Evolutionary conservation across 1,140 invertebrate species (phyloP), one percentile per base, ranked within the genome.

Genomic region (Drosophila sproati): DNA sequence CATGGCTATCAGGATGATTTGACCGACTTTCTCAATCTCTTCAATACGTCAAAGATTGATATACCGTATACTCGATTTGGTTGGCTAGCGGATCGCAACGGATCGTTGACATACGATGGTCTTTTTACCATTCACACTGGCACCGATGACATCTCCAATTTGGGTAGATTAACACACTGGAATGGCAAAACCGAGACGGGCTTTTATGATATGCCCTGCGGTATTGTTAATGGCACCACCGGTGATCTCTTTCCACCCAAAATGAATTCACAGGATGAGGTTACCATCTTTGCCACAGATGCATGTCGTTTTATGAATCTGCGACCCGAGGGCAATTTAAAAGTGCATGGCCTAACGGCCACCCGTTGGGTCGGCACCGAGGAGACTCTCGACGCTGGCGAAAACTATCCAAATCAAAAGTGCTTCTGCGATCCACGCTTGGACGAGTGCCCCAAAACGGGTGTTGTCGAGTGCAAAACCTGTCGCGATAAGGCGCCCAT

Each of bases 51-150:
- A 0, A 92, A 80, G 6, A 91, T 94, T 28, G 77, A 93, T 0
- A 94, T 96, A 62, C 96, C 96, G 0, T 96, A 93, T 82, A 94
- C 94, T 28, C 95, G 94, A 82, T 97, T 97, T 91, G 96, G 95
- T 7, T 97, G 96, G 96, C 96, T 97, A 86, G 96, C 95, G 79
- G 91, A 96, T 95, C 94, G 96, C 59, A 97, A 97, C 91, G 92
- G 92, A 6, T 96, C 96, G 0, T 86, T 94, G 10, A 94, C 93
- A 1, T 97, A 95, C 85, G 96, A 97, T 92, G 96, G 96, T 6
- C 93, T 94, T 5, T 96, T 95, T 80, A 95, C 95, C 31, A 97
- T 97, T 93, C 94, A 95, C 52, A 96, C 96, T 4, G 96, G 96
- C 20, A 92, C 91, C 5, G 89, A 93, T 29, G 94, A 95, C 79